phyloP scores from a whole-genome alignment of 2,113 vertebrate species.

The Erythrocercus mccallii region DNA sequence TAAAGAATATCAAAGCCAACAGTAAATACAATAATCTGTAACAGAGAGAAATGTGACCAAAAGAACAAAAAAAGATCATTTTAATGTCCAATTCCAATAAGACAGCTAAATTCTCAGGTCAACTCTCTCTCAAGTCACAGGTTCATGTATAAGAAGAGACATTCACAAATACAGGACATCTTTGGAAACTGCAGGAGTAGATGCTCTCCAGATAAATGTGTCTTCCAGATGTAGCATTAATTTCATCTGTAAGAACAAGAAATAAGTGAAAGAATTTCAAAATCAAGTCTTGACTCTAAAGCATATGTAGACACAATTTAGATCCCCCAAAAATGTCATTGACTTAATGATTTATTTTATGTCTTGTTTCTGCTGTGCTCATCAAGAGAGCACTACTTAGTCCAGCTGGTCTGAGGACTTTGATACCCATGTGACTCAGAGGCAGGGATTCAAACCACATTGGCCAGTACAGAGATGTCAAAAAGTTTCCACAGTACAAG shows the following conservation, averaged over 20 bases:
- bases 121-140: not conserved
- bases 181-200: not conserved
- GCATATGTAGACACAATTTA: not conserved
- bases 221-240: not conserved
- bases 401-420: not conserved
- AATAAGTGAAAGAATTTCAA: not conserved
- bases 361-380: not conserved
- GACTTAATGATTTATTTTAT: not conserved
- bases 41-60: not conserved
- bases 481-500: not conserved
- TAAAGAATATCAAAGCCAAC: not conserved
- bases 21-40: not conserved
- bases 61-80: not conserved
- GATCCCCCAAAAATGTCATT: not conserved
- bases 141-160: not conserved
- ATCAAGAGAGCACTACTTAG: not conserved
- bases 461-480: not conserved
- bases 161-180: not conserved
- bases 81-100: not conserved
- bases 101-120: not conserved
- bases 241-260: not conserved
- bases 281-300: not conserved
- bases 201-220: not conserved
- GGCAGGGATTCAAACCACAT: not conserved
- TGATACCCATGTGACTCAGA: not conserved